These are phyloP conservation scores for Drosophila maculinotata DNA, from an alignment of 2,888 invertebrate species.

Conservation along the genomic window DNA sequence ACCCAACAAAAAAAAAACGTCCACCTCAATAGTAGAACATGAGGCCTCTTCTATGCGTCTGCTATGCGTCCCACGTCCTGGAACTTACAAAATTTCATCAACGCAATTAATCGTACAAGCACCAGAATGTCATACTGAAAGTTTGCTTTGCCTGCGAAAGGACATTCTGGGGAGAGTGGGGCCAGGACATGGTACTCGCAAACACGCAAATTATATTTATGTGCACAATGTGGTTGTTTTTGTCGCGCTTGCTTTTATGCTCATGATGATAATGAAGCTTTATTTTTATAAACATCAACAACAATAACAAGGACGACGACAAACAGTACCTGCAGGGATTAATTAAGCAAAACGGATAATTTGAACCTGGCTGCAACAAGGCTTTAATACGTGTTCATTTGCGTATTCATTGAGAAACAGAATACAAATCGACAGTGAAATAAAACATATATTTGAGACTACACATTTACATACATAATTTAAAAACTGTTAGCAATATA, in stretches of 20 bases:
- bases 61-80: no score
- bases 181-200: conserved; percentile 1
- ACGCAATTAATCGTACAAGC: conserved; percentile 69
- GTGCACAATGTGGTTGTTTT: conserved; percentile 27
- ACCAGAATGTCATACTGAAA: conserved; percentile 41
- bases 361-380: conserved; percentile 40
- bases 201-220: conserved; percentile 64
- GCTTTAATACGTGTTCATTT: conserved; percentile 3
- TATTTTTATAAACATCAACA: conserved; percentile 40
- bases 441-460: neutral
- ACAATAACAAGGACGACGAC: conserved; percentile 29
- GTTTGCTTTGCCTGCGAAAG: conserved; percentile 25
- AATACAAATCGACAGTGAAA: neutral
- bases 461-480: no score
- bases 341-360: conserved; percentile 69
- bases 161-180: conserved; percentile 15
- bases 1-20: conserved; percentile 18
- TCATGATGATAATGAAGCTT: conserved; percentile 47
- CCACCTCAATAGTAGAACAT: neutral
- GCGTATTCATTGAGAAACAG: neutral
- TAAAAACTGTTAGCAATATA: no score
- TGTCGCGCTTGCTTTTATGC: conserved; percentile 12
- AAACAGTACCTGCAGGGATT: conserved; percentile 64
- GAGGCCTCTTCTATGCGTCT: neutral
- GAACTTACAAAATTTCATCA: conserved; percentile 72